Base-by-base conservation (phyloP, 2,797 vertebrate genomes). In the Morus bassanus region DNA sequence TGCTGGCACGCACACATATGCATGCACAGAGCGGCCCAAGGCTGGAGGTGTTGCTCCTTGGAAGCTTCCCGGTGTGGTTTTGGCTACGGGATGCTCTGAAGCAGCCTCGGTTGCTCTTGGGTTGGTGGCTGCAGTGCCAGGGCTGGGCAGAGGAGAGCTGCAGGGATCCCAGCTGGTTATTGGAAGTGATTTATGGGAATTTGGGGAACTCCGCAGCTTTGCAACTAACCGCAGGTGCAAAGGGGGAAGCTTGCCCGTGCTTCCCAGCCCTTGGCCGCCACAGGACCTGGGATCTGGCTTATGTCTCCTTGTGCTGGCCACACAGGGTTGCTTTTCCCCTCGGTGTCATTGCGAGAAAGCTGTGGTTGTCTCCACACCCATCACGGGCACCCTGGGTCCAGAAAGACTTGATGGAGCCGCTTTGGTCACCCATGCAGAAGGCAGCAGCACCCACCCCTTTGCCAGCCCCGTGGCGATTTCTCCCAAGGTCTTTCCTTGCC, bases 1-100 rank as follows among this genome's bases (percentile, higher is more conserved):
- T 13, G 22, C 56, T 27, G 46, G 18, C 50, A 19, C 5, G 1
- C 25, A 2, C 0, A 4, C 6, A 7, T 1, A 2, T 30, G 78
- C 18, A 4, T 1, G 27, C 57, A 12, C 8, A 2, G 50, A 17
- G 64, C 45, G 33, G 51, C n/a, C 54, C 25, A 1, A 25, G 25
- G 41, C 61, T 48, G 54, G 61, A 48, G 78, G 48, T 48, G 25
- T 27, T 18, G 31, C 46, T 25, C 13, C 61, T 25, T 18, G 56
- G 35, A 75, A 50, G 60, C 27, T 68, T 74, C 48, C n/a, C 7
- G 1, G 16, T 0, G 9, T 35, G 68, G 56, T 33, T 91, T 69
- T 51, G 76, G 69, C 35, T 15, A 41, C 2, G 7, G 72, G 79
- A 48, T 48, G 70, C 24, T 35, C 33, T 1, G 2, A 46, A 46